Evolutionary conservation across 2,888 invertebrate species (phyloP).

Genomic region (Chrysomela aeneicollis): DNA sequence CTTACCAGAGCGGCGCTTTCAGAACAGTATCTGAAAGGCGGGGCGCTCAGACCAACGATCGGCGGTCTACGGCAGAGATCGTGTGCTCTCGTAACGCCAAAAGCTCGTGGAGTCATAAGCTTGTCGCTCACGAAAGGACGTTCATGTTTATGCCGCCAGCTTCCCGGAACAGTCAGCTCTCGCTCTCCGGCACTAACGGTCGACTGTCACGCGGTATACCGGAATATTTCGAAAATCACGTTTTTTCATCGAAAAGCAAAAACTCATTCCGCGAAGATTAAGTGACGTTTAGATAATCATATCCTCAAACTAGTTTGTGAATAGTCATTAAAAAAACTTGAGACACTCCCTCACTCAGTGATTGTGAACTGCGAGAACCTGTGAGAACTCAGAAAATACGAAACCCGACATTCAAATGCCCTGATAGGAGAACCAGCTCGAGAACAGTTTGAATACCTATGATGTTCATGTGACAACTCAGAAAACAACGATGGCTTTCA

Average conservation of each 20-base stretch:
- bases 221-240: neutral
- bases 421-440: neutral
- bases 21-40: slow-evolving; percentile 31
- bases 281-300: neutral
- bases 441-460: neutral
- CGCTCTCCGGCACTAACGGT: slow-evolving; percentile 44
- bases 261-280: neutral
- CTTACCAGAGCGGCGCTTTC: slow-evolving; percentile 43
- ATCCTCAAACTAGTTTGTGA: neutral
- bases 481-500: slow-evolving; percentile 39
- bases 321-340: neutral
- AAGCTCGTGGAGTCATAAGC: slow-evolving; percentile 60
- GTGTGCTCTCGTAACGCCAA: slow-evolving; percentile 63
- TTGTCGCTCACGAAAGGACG: slow-evolving; percentile 49
- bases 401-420: too few species aligned
- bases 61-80: slow-evolving; percentile 32
- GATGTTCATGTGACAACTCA: slow-evolving; percentile 26
- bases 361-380: too few species aligned
- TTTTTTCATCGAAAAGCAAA: neutral
- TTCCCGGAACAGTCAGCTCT: slow-evolving; percentile 54
- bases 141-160: slow-evolving; percentile 46
- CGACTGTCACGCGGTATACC: slow-evolving; percentile 27
- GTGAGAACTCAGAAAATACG: too few species aligned
- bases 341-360: too few species aligned
- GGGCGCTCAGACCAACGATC: slow-evolving; percentile 41